Conservation (phyloP, 2,888 invertebrate species). For the Oscheius sp. region DNA sequence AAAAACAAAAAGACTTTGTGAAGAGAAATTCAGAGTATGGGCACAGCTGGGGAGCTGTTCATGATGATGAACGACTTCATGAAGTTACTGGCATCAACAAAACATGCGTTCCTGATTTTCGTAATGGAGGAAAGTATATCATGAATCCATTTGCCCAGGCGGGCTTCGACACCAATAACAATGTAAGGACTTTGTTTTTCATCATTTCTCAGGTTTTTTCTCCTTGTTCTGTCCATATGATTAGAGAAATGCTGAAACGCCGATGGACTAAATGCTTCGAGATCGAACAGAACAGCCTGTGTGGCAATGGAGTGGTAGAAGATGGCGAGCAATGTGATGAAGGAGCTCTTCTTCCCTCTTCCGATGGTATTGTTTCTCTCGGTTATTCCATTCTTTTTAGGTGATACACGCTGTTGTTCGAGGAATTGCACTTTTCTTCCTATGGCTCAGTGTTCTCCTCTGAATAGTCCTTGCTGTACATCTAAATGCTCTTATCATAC, state of each 20-base stretch:
- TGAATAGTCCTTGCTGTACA: slow-evolving; percentile 90
- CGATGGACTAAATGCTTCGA: slow-evolving; percentile 37
- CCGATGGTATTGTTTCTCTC: too few relatives aligned
- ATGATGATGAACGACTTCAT: slow-evolving; percentile 19
- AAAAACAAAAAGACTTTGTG: neutral
- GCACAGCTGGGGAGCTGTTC: slow-evolving; percentile 43
- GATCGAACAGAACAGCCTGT: slow-evolving; percentile 86
- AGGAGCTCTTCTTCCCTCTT: slow-evolving; percentile 80
- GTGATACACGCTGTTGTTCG: slow-evolving; percentile 37
- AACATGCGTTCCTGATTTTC: slow-evolving; percentile 33
- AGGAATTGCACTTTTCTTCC: slow-evolving; percentile 34
- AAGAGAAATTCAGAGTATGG: slow-evolving; percentile 39
- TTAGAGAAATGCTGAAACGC: slow-evolving; percentile 34
- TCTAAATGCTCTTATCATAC: slow-evolving; percentile 88
- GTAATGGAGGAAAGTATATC: slow-evolving; percentile 38
- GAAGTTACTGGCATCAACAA: slow-evolving; percentile 16
- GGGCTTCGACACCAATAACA: slow-evolving; percentile 45
- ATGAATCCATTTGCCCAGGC: slow-evolving; percentile 41
- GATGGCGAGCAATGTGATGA: slow-evolving; percentile 96
- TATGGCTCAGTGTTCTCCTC: slow-evolving; percentile 79
- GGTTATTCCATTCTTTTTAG: too few relatives aligned
- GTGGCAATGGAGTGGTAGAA: slow-evolving; percentile 93
- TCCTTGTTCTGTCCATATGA: slow-evolving; percentile 40
- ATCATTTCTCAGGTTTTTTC: slow-evolving; percentile 36
- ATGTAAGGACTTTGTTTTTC: slow-evolving; percentile 30